A percentile compares a stretch with the other conserved stretches of the same genome.
Evolutionary conservation across 1,140 invertebrate genomes (phyloP).

Genomic region (Propsilocerus akamusi): DNA sequence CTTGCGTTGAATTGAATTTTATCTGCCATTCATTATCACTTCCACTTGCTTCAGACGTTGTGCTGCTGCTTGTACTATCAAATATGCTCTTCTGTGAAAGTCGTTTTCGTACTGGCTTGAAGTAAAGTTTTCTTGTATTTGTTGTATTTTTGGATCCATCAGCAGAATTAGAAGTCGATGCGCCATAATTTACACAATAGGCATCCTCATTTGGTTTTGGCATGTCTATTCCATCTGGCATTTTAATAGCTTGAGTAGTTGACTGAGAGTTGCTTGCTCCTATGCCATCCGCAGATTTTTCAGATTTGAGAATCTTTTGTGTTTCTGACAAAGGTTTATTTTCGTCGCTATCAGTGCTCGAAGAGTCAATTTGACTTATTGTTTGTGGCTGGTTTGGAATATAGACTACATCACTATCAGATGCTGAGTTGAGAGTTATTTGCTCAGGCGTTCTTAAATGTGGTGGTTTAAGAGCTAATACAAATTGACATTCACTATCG

Average conservation of each 20-base stretch:
- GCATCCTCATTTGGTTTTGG: background rate
- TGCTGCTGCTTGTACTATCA: background rate
- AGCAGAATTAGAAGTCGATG: background rate
- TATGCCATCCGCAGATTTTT: background rate
- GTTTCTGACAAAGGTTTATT: background rate
- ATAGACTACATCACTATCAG: constrained; percentile 33
- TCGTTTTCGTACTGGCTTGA: background rate
- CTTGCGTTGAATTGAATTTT: too few relatives aligned
- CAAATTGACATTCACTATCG: constrained; percentile 18
- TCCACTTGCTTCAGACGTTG: background rate
- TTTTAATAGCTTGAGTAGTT: too few relatives aligned
- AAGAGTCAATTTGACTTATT: background rate
- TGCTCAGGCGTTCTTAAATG: constrained; percentile 34
- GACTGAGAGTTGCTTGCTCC: too few relatives aligned
- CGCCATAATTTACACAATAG: background rate
- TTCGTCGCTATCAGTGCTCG: background rate
- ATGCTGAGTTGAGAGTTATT: constrained; percentile 30
- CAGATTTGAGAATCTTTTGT: background rate
- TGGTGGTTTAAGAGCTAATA: constrained; percentile 29
- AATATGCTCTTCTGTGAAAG: background rate
- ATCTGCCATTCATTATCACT: background rate
- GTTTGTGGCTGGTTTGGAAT: background rate
- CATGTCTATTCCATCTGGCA: too few relatives aligned
- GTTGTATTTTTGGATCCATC: background rate
- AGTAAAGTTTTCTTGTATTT: background rate